Base-by-base conservation (phyloP, 2,113 vertebrate genomes). In the Sander vitreus region DNA sequence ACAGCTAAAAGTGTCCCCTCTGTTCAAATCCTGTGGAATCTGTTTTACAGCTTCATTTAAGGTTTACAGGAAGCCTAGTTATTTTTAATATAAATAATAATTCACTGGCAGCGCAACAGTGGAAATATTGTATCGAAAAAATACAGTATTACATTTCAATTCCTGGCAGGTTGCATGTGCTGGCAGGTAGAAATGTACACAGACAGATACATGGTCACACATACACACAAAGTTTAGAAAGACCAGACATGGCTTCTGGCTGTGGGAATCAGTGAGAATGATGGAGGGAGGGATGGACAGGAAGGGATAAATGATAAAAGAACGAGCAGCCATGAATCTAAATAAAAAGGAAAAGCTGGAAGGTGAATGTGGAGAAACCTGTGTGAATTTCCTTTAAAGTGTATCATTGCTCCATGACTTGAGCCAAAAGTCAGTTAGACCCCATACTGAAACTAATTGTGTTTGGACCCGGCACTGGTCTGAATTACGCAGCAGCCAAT, bases 61-160 rank as follows among this genome's bases (percentile, higher is more conserved):
- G 73, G 81, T 93, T 91, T 90, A 93, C 88, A 89, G 85, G 79
- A 92, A 89, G 58, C 64, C 87, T 54, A 58, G 81, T 91, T 81
- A 82, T 74, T 89, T 93, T 91, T 87, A 79, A 92, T 88, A 85
- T 36, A 80, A 86, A 91, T 84, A 92, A 91, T 93, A 92, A 88
- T 76, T 90, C 64, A 84, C 89, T 85, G 77, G 30, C 75, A 85
- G 73, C 48, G 60, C 80, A 87, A 91, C 85, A 88, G 88, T 91
- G 78, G 83, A 92, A 94, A 90, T 73, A 87, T 58, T 92, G 91
- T 88, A 92, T 79, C 45, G 15, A n/a, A 68, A 79, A 83, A 73
- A 84, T 66, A 83, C 9, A 43, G 39, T 72, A 50, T 71, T 67
- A 76, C 3, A 47, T 82, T 85, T 82, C 59, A 80, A 6, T 57